Conservation (phyloP, 35 echinoderm and acorn worm genomes). For the Apostichopus californicus region DNA sequence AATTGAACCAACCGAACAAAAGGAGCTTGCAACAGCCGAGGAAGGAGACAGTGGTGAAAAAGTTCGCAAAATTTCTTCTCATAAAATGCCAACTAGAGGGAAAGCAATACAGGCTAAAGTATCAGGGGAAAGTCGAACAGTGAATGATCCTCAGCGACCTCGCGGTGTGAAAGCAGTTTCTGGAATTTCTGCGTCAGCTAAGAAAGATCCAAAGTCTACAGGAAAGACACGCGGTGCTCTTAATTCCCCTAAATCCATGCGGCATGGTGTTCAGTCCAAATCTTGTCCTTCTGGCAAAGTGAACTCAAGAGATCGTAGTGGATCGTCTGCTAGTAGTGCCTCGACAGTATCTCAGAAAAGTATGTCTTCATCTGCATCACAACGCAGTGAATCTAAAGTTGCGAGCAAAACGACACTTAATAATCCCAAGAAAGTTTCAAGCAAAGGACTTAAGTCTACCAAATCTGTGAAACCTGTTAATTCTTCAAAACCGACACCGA, state of each 20-base stretch:
- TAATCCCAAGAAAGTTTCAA: not conserved
- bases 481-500: not conserved
- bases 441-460: not conserved
- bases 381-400: not conserved
- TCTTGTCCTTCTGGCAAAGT: not conserved
- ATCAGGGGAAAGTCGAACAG: not conserved
- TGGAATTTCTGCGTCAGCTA: not conserved
- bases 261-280: not conserved
- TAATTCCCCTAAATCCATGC: slow-evolving; percentile 2
- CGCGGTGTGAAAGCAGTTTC: not conserved
- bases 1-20: not conserved
- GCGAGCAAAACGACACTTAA: not conserved
- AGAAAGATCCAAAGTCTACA: slow-evolving; percentile 3
- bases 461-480: not conserved
- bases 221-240: not conserved
- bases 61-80: slow-evolving; percentile 14
- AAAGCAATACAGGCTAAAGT: not conserved
- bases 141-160: slow-evolving; percentile 15
- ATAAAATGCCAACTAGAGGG: slow-evolving; percentile 36
- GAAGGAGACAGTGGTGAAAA: not conserved
- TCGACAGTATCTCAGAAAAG: slow-evolving; percentile 57
- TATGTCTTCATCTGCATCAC: slow-evolving; percentile 15
- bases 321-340: slow-evolving; percentile 53
- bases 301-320: slow-evolving; percentile 35
- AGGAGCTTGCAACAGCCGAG: not conserved